These are phyloP conservation scores for Neodiprion pinetum DNA, from an alignment of 1,140 invertebrate genomes.

Conservation along the genomic window DNA sequence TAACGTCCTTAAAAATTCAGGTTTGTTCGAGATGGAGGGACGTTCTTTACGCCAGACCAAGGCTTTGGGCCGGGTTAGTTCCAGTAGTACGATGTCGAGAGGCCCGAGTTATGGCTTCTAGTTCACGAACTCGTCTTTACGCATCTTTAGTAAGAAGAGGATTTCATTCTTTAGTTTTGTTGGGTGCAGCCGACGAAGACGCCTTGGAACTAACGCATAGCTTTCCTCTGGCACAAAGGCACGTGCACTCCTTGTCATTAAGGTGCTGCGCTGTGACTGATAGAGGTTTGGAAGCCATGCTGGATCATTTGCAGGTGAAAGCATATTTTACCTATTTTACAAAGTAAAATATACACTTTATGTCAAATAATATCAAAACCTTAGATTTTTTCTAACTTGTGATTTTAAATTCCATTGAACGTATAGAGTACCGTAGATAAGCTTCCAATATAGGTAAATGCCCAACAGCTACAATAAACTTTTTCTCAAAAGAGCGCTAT, in stretches of 20 bases:
- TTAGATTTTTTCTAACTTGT: not conserved
- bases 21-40: slow-evolving; percentile 87
- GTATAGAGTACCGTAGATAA: too few species aligned
- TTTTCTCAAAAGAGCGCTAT: too few species aligned
- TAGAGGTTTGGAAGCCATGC: slow-evolving; percentile 82
- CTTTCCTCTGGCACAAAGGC: slow-evolving; percentile 82
- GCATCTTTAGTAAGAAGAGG: slow-evolving; percentile 82
- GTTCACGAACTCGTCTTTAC: slow-evolving; percentile 77
- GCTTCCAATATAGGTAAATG: too few species aligned
- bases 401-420: not conserved
- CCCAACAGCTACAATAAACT: too few species aligned
- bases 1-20: slow-evolving; percentile 29
- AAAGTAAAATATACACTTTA: slow-evolving; percentile 8
- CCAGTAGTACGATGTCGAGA: slow-evolving; percentile 86
- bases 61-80: slow-evolving; percentile 84
- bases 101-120: slow-evolving; percentile 70
- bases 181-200: slow-evolving; percentile 89
- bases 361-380: not conserved
- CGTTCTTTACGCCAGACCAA: slow-evolving; percentile 81
- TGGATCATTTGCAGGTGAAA: slow-evolving; percentile 84
- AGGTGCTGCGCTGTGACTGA: slow-evolving; percentile 89
- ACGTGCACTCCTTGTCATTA: slow-evolving; percentile 81
- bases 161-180: slow-evolving; percentile 83
- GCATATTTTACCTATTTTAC: slow-evolving; percentile 8
- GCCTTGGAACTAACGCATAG: slow-evolving; percentile 85